Conservation (phyloP, 2,888 invertebrate genomes). For the Drosophila maculinotata region DNA sequence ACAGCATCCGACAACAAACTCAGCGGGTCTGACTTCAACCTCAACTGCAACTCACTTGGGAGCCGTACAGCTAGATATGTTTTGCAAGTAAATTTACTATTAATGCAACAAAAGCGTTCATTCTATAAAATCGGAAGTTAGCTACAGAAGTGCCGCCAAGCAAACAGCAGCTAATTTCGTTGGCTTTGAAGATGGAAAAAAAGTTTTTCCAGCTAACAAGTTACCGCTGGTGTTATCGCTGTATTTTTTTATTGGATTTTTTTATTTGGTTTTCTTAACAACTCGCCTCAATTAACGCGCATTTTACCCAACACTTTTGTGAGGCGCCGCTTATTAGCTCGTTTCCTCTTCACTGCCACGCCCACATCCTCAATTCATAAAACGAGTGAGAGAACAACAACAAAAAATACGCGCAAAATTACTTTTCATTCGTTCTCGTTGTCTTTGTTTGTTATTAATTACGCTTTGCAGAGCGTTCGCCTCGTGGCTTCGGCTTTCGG, state of each 20-base stretch:
- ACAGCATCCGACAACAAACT: slow-evolving; percentile 70
- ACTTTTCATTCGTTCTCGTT: slow-evolving; percentile 51
- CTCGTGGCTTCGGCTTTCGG: slow-evolving; percentile 50
- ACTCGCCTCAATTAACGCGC: slow-evolving; percentile 51
- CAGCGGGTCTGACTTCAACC: slow-evolving; percentile 39
- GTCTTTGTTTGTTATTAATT: slow-evolving; percentile 74
- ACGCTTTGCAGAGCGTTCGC: slow-evolving; percentile 55
- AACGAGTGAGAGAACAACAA: background rate
- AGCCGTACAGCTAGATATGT: slow-evolving; percentile 16
- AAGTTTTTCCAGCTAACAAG: slow-evolving; percentile 7
- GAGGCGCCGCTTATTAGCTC: slow-evolving; percentile 76
- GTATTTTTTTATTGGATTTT: slow-evolving; percentile 14
- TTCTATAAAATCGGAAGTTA: slow-evolving; percentile 29
- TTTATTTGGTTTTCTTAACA: slow-evolving; percentile 32
- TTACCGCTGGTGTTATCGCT: slow-evolving; percentile 27
- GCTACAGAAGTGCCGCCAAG: slow-evolving; percentile 29
- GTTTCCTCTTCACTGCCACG: slow-evolving; percentile 67
- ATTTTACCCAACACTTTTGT: slow-evolving; percentile 59
- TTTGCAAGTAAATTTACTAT: slow-evolving; percentile 10
- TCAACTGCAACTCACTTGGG: slow-evolving; percentile 16
- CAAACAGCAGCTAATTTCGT: slow-evolving; percentile 10
- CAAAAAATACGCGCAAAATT: slow-evolving; percentile 43
- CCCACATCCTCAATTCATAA: slow-evolving; percentile 72
- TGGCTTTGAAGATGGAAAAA: slow-evolving; percentile 7
- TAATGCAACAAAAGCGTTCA: slow-evolving; percentile 11